Evolutionary conservation across 2,113 vertebrate species (phyloP).

Genomic region (Syrrhaptes paradoxus): DNA sequence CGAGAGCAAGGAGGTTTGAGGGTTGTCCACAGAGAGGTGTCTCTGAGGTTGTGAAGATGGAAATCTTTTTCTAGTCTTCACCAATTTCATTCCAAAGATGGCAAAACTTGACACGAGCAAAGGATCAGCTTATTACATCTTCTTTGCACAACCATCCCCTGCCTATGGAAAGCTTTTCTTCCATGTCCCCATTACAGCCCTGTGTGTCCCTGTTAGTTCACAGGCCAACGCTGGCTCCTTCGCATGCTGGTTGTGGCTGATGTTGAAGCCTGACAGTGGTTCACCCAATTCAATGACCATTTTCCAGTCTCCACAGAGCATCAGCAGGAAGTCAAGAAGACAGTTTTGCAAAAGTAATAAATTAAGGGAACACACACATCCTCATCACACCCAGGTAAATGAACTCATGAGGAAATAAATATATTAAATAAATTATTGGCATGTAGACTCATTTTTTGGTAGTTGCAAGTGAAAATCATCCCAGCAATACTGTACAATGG

Average conservation of each 20-base stretch:
- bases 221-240: fast-evolving
- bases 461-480: background rate
- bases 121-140: background rate
- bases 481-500: background rate
- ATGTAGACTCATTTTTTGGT: background rate
- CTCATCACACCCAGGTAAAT: background rate
- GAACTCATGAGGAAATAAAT: background rate
- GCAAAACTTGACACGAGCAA: background rate
- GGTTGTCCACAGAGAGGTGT: background rate
- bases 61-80: background rate
- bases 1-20: background rate
- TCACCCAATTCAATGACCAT: background rate
- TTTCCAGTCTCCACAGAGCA: background rate
- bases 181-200: background rate
- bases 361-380: background rate
- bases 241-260: background rate
- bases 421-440: background rate
- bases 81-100: background rate
- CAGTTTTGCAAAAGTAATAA: background rate
- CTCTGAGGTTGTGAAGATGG: background rate
- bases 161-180: background rate
- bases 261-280: background rate
- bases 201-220: background rate
- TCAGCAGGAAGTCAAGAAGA: background rate
- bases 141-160: background rate